These are phyloP conservation scores for Meles meles DNA, from an alignment of 2,113 vertebrate species.

Conservation along the genomic window DNA sequence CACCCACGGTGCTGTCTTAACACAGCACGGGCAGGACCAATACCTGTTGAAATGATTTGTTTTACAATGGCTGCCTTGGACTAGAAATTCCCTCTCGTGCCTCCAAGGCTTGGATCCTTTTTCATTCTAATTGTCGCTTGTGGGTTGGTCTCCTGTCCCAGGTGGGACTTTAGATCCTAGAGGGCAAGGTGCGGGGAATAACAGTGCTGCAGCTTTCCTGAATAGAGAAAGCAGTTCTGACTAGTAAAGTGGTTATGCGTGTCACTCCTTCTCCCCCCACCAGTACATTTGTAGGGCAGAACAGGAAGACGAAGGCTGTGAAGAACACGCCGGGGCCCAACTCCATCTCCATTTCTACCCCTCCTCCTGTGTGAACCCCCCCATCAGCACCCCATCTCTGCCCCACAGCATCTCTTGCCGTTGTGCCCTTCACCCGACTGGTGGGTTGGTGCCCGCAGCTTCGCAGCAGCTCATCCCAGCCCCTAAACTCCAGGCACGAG, in stretches of 20 bases:
- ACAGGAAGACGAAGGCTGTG: not conserved
- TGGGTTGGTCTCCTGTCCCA: not conserved
- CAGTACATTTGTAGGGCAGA: not conserved
- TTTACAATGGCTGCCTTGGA: slow-evolving; percentile 19
- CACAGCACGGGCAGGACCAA: not conserved
- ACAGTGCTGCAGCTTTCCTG: not conserved
- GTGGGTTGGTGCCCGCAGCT: not conserved
- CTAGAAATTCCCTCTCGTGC: not conserved
- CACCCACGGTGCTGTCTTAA: not conserved
- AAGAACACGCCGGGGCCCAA: not conserved
- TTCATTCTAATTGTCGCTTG: not conserved
- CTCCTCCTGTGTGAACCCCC: fast-evolving
- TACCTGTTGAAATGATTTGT: slow-evolving; percentile 32
- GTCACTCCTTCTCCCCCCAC: not conserved
- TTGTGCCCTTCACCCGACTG: not conserved
- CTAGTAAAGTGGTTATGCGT: not conserved
- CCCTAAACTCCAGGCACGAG: not conserved
- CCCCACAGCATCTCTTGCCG: not conserved
- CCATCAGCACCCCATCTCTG: not conserved
- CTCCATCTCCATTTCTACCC: fast-evolving
- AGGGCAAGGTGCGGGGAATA: slow-evolving; percentile 2
- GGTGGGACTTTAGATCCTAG: slow-evolving; percentile 20
- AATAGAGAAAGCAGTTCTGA: not conserved
- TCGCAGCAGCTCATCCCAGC: not conserved
- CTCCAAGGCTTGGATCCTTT: not conserved